Evolutionary conservation across 1,140 invertebrate species (phyloP).

Genomic region (Calosoma granatense): DNA sequence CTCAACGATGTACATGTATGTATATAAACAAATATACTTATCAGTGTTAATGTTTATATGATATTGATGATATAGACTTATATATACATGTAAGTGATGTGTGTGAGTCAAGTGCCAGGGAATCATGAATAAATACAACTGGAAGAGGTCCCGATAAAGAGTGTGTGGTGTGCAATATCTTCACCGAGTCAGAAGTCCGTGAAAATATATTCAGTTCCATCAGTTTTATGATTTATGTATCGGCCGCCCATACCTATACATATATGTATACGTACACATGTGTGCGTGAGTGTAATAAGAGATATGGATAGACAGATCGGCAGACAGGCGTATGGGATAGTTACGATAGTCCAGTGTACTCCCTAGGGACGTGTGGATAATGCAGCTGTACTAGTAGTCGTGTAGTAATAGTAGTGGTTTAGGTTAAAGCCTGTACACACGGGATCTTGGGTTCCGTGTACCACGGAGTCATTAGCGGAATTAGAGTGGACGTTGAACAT

Average conservation of each 20-base stretch:
- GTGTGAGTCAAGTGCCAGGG: neutral
- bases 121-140: neutral
- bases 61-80: neutral
- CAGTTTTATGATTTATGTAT: neutral
- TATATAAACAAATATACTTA: too few relatives aligned
- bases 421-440: neutral
- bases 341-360: too few relatives aligned
- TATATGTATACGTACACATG: neutral
- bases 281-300: neutral
- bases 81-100: neutral
- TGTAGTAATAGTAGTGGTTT: neutral
- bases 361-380: too few relatives aligned
- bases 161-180: neutral
- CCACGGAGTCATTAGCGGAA: neutral
- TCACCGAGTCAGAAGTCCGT: too few relatives aligned
- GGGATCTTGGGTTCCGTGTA: neutral
- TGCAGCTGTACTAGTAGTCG: too few relatives aligned
- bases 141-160: neutral
- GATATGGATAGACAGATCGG: too few relatives aligned
- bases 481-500: neutral
- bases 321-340: too few relatives aligned
- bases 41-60: neutral
- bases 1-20: neutral
- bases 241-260: neutral
- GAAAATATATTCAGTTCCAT: neutral